Evolutionary conservation across 1,140 invertebrate species (phyloP).

Genomic region (Zaprionus tsacasi): DNA sequence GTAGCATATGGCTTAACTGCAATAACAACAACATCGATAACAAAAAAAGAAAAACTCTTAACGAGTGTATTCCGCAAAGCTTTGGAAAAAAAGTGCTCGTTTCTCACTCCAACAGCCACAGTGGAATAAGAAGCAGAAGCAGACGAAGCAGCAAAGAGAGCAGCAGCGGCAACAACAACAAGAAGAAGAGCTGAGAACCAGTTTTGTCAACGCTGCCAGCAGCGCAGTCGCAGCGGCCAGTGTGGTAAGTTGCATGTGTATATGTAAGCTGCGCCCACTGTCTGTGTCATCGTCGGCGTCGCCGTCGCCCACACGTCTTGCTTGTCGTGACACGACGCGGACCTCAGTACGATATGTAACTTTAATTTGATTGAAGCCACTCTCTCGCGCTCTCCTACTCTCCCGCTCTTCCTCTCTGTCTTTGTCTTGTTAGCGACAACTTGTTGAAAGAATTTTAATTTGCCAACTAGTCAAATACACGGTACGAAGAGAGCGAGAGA

Average conservation of each 20-base stretch:
- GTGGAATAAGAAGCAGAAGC: conserved; percentile 46
- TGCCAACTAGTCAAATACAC: conserved; percentile 47
- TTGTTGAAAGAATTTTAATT: conserved; percentile 68
- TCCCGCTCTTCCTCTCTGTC: background rate
- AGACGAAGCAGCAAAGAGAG: conserved; percentile 21
- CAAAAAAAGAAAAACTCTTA: conserved; percentile 22
- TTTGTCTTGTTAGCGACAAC: conserved; percentile 42
- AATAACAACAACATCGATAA: conserved; percentile 28
- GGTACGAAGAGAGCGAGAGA: background rate
- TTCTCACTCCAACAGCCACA: conserved; percentile 38
- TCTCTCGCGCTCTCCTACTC: background rate
- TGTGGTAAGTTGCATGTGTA: conserved; percentile 53
- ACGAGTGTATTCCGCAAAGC: conserved; percentile 59
- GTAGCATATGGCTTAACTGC: conserved; percentile 60
- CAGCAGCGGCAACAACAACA: conserved; percentile 2
- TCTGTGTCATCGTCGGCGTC: background rate
- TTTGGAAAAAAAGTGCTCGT: conserved; percentile 53
- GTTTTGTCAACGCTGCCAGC: conserved; percentile 66
- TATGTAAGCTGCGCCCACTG: conserved; percentile 34
- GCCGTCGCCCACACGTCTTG: too few relatives aligned
- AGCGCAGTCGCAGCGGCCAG: conserved; percentile 71
- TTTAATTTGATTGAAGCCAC: conserved; percentile 67
- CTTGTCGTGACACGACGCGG: conserved; percentile 42
- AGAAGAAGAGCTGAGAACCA: conserved; percentile 52
- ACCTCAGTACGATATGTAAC: conserved; percentile 56